These are phyloP conservation scores for Oostethus manadensis DNA, from an alignment of 2,113 vertebrate species.

Conservation along the genomic window DNA sequence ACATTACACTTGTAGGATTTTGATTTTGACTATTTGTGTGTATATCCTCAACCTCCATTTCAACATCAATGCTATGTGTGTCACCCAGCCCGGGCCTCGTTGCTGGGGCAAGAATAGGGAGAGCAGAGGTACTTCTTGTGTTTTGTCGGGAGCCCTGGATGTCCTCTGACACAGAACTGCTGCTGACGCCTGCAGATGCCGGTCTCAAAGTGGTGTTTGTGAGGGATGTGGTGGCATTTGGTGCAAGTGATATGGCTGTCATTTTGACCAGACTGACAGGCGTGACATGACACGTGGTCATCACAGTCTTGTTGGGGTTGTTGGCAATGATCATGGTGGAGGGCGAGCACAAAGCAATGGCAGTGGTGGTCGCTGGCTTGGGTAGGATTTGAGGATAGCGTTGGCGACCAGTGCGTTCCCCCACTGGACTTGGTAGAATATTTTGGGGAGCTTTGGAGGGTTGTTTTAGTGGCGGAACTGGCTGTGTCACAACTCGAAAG, in stretches of 20 bases:
- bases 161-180: slow-evolving; percentile 69
- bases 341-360: slow-evolving; percentile 87
- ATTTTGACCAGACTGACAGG: slow-evolving; percentile 93
- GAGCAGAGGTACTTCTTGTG: slow-evolving; percentile 78
- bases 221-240: slow-evolving; percentile 60
- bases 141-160: slow-evolving; percentile 63
- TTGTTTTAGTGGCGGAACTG: slow-evolving; percentile 87
- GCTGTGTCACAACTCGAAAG: slow-evolving; percentile 92
- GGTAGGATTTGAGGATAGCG: slow-evolving; percentile 94
- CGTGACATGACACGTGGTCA: slow-evolving; percentile 86
- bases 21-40: slow-evolving; percentile 71
- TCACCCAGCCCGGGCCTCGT: slow-evolving; percentile 62
- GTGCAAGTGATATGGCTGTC: slow-evolving; percentile 88
- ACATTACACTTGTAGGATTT: slow-evolving; percentile 34
- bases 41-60: slow-evolving; percentile 82
- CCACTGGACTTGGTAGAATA: slow-evolving; percentile 78
- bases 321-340: slow-evolving; percentile 90
- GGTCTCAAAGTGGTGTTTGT: slow-evolving; percentile 73
- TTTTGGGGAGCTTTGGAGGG: slow-evolving; percentile 86
- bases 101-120: slow-evolving; percentile 78
- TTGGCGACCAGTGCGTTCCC: slow-evolving; percentile 86
- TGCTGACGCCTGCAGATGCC: slow-evolving; percentile 71
- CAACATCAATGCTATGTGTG: slow-evolving; percentile 75
- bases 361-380: slow-evolving; percentile 83
- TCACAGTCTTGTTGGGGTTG: slow-evolving; percentile 91